Base-by-base conservation (phyloP, 2,888 invertebrate genomes). In the Acrocyrtus sp. region DNA sequence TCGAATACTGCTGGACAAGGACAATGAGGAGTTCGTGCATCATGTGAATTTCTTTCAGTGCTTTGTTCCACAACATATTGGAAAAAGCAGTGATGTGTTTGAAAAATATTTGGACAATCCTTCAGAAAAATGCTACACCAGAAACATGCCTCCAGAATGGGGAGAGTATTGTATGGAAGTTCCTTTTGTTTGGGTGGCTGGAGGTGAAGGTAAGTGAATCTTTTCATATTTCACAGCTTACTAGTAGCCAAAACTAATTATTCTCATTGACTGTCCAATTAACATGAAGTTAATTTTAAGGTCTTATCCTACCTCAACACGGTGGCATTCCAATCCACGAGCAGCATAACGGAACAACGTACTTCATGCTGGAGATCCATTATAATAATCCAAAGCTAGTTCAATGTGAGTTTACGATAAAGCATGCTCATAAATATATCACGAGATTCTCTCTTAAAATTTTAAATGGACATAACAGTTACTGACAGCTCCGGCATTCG, bases 11-110 rank as follows among this genome's bases (percentile, higher is more conserved):
- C 83, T 88, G 5, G 85, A 87, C 47, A 83, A 85, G 53, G 86
- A 86, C 45, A 86, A 86, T 72, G 86, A 87, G 72, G 88, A 88
- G 0, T 86, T 92, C 65, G 91, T 95, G 0, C 95, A 95, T 84
- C 95, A 95, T 83, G 92, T 95, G 89, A 90, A 95, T 56, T 84
- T 96, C 54, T 94, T 94, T 84, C 94, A 94, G 83, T 96, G 95
- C 82, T 61, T 50, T 19, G 69, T 72, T 8, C 73, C 77, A 4
- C 72, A 76, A 72, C 22, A 45, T 8, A 26, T 50, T 17, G 75
- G 76, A 4, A 19, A 15, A 5, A 51, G 76, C 48, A 60, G 73
- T 17, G 57, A 75, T 27, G 82, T 84, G 47, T 82, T 85, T 91
- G 91, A 88, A 90, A 91, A 88, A 15, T 92, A 90, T 86, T 87